These are phyloP conservation scores for Pachycephala philippinensis DNA, from an alignment of 2,113 vertebrate genomes.

Conservation along the genomic window DNA sequence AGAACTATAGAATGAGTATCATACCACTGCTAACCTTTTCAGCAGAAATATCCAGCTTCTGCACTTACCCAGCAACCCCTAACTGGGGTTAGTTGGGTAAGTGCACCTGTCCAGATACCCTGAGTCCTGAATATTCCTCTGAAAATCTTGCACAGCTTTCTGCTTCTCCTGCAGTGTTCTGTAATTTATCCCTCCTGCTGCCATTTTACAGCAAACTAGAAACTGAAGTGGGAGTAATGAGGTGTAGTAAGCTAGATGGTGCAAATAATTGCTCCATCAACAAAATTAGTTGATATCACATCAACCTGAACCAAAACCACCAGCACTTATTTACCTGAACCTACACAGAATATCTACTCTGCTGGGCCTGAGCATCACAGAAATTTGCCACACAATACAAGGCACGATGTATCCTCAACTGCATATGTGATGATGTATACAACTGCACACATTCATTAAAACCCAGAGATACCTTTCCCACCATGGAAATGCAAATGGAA, in stretches of 20 bases:
- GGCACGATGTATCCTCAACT: neutral
- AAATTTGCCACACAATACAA: neutral
- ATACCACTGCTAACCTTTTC: neutral
- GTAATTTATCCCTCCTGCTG: neutral
- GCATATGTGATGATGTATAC: neutral
- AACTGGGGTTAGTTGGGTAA: too few relatives aligned
- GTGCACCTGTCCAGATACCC: neutral
- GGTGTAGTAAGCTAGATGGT: neutral
- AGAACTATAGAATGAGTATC: neutral
- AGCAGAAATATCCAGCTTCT: neutral
- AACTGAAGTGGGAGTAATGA: neutral
- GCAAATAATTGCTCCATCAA: neutral
- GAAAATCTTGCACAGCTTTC: neutral
- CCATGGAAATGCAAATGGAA: neutral
- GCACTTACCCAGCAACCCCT: neutral
- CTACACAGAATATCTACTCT: neutral
- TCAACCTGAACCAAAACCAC: neutral
- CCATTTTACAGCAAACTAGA: neutral
- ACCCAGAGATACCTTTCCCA: neutral
- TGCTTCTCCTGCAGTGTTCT: neutral
- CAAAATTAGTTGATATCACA: neutral
- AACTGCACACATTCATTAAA: neutral
- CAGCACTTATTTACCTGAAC: neutral
- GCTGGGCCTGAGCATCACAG: neutral
- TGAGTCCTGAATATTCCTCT: neutral